Base-by-base conservation (phyloP, 92 coral and sea anemone genomes). In the Epizoanthus illoricatus region DNA sequence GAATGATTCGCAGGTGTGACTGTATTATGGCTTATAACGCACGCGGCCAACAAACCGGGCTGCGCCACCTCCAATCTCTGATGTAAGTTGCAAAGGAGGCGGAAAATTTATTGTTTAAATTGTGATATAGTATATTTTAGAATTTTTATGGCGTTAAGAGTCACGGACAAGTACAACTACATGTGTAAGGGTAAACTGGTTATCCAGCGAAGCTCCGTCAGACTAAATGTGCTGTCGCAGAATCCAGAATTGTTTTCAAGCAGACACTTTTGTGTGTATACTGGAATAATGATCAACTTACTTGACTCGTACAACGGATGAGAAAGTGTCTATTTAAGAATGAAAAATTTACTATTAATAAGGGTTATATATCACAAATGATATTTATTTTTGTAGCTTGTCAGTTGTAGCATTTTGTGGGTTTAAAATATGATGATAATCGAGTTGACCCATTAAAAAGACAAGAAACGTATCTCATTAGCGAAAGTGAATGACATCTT, bases 371-470 rank as follows among this genome's bases (percentile, higher is more conserved):
- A 62, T 78, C 59, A 61, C 62, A 63, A 63, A 78, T 43, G 42
- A 78, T 78, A 63, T 78, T 78, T 78, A 78, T 21, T 78, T 73
- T 61, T 40, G 71, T 10, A 61, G 81, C 23, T 45, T 76, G 28
- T 63, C 60, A 40, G 81, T 62, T 76, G 82, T 63, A 78, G 64
- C 82, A 61, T 78, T 78, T 78, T 23, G 39, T 40, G 17, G 39
- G 65, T 43, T 78, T 78, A 78, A 49, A 78, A 78, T 78, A 78
- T 42, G 82, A 78, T 62, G 61, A 78, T 78, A 78, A 78, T 78
- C 65, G 60, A 62, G 71, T 78, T 54, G 57, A 39, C 21, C 82
- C 65, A 78, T 78, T 62, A 63, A 23, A 47, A 45, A 58, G 82
- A 19, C 49, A 78, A 62, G 57, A 78, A 41, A 43, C 45, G 15